phyloP scores from a whole-genome alignment of 2,797 vertebrate species.

The Pipistrellus nathusii region DNA sequence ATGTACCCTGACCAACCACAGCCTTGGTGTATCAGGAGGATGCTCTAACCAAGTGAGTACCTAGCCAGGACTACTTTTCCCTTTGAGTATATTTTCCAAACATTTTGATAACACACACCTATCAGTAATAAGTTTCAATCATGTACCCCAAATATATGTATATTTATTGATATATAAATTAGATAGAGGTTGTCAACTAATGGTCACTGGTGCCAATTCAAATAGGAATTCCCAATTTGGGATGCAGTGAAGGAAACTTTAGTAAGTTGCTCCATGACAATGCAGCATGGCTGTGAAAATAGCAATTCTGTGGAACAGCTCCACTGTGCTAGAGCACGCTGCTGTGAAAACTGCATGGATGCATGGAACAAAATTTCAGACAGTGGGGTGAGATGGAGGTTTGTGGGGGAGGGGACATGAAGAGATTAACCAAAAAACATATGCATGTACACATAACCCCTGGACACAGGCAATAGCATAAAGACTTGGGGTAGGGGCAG shows the following conservation, averaged over 20 bases:
- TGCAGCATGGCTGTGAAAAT: not conserved
- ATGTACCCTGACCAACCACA: not conserved
- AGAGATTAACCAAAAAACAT: too few relatives aligned
- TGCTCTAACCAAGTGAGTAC: not conserved
- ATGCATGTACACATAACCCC: too few relatives aligned
- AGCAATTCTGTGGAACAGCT: not conserved
- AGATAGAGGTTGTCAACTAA: not conserved
- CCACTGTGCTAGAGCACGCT: not conserved
- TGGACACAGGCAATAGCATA: too few relatives aligned
- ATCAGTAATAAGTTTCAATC: not conserved
- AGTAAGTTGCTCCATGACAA: not conserved
- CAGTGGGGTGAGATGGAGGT: not conserved
- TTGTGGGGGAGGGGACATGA: not conserved
- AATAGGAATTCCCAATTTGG: not conserved
- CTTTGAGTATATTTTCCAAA: not conserved
- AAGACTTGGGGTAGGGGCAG: too few relatives aligned
- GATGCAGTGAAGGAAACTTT: not conserved
- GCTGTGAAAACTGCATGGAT: not conserved
- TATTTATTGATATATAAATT: constrained; percentile 22
- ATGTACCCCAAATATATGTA: not conserved
- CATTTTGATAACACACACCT: not conserved
- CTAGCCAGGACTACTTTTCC: not conserved
- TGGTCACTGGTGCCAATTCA: not conserved
- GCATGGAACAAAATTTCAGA: not conserved
- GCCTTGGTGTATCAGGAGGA: not conserved